A percentile compares a stretch with the other conserved stretches of the same genome.
Evolutionary conservation across 2,113 vertebrate genomes (phyloP).

Genomic region (Phrynosoma blainvillii): DNA sequence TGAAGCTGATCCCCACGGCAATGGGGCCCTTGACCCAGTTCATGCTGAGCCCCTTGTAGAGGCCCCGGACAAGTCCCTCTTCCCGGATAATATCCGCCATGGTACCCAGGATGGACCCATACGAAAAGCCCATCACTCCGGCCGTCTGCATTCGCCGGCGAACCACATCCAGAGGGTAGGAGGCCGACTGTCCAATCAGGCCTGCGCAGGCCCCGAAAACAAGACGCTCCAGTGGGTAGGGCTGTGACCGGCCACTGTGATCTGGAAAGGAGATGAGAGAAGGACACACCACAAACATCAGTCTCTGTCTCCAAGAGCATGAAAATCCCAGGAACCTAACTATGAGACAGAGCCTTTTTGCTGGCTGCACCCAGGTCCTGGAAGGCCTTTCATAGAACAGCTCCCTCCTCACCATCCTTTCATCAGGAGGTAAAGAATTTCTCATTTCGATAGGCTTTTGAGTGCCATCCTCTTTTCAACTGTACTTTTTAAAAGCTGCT

Average conservation of each 20-base stretch:
- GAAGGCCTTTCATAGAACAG: too few species aligned
- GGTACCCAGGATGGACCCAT: constrained; percentile 85
- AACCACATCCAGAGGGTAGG: constrained; percentile 97
- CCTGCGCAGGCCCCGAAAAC: constrained; percentile 93
- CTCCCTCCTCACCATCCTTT: too few species aligned
- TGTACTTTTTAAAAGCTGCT: too few species aligned
- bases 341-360: too few species aligned
- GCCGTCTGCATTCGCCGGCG: constrained; percentile 97
- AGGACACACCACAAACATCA: background rate
- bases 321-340: too few species aligned
- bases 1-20: constrained; percentile 97
- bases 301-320: background rate
- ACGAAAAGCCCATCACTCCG: constrained; percentile 87
- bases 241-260: constrained; percentile 82
- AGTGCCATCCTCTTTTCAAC: too few species aligned
- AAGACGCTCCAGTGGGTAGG: constrained; percentile 88
- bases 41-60: constrained; percentile 99
- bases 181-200: constrained; percentile 92
- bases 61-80: constrained; percentile 87
- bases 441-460: too few species aligned
- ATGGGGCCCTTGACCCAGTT: constrained; percentile 99
- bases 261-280: constrained; percentile 72
- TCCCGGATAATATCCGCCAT: constrained; percentile 87
- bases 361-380: too few species aligned
- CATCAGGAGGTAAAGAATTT: too few species aligned